Conservation (phyloP, 2,888 invertebrate species). For the Pinctada fucata region DNA sequence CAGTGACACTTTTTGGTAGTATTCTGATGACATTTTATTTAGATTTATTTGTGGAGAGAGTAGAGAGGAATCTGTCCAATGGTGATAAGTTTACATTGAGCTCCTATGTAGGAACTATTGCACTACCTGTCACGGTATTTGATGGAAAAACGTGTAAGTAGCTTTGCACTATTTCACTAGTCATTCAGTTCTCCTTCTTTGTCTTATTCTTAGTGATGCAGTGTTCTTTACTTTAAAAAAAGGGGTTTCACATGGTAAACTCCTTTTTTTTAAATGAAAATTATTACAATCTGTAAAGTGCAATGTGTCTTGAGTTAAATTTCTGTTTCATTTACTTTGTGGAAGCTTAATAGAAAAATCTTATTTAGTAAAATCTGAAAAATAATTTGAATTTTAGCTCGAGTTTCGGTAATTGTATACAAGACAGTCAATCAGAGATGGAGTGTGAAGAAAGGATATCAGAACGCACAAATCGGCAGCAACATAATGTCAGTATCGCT, state of each 20-base stretch:
- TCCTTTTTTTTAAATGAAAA: no score
- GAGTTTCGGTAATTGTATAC: conserved; percentile 16
- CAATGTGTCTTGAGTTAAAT: no score
- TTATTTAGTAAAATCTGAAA: no score
- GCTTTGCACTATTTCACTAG: neutral
- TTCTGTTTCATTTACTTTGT: no score
- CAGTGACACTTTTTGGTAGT: no score
- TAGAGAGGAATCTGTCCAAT: conserved; percentile 18
- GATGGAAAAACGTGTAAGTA: conserved; percentile 19
- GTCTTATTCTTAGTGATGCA: neutral
- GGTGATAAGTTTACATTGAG: conserved; percentile 19
- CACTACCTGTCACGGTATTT: conserved; percentile 16
- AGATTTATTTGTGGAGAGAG: conserved; percentile 13
- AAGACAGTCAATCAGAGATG: conserved; percentile 24
- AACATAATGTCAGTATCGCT: conserved; percentile 45
- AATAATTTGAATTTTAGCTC: neutral
- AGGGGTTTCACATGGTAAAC: no score
- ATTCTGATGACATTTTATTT: neutral
- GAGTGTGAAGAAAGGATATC: conserved; percentile 20
- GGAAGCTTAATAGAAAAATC: no score
- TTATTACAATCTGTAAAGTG: no score
- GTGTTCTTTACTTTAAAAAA: no score
- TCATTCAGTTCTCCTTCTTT: neutral
- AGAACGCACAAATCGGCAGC: conserved; percentile 39
- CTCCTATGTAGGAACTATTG: conserved; percentile 15